Percentiles rank a stretch among this genome's conserved stretches.
phyloP scores from a whole-genome alignment of 1,140 invertebrate species.

The Drosophila lowei region DNA sequence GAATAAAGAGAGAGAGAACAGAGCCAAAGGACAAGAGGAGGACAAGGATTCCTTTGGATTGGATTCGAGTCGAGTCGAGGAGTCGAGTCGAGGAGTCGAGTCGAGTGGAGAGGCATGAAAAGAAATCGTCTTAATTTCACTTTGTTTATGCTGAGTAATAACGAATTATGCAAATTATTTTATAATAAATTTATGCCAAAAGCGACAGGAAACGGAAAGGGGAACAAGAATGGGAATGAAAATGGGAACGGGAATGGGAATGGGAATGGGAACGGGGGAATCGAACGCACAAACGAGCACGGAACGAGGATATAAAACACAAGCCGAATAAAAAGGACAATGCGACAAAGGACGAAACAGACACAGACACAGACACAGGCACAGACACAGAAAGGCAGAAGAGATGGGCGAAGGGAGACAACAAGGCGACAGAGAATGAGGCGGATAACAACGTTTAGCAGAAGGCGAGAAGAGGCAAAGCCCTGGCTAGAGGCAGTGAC shows the following conservation, averaged over 20 bases:
- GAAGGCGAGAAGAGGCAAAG: slow-evolving; percentile 43
- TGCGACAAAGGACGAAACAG: slow-evolving; percentile 15
- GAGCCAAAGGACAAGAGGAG: background rate
- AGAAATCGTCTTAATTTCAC: slow-evolving; percentile 81
- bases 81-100: slow-evolving; percentile 19
- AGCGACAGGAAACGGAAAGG: slow-evolving; percentile 31
- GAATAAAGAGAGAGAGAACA: background rate
- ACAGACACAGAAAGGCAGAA: background rate
- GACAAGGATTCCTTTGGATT: background rate
- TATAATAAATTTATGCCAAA: slow-evolving; percentile 81
- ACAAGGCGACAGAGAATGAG: slow-evolving; percentile 31
- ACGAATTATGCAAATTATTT: slow-evolving; percentile 82
- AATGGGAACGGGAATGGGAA: background rate
- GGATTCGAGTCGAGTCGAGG: slow-evolving; percentile 23
- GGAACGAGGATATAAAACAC: slow-evolving; percentile 68
- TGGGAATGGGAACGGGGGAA: background rate
- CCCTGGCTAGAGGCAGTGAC: background rate
- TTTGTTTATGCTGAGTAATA: slow-evolving; percentile 82
- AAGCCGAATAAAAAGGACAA: slow-evolving; percentile 30
- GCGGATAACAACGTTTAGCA: slow-evolving; percentile 76
- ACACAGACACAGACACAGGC: background rate
- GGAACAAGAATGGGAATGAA: too few relatives aligned
- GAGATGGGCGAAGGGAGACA: background rate
- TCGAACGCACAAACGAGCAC: slow-evolving; percentile 33
- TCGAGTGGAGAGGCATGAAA: slow-evolving; percentile 43